Percentiles rank a stretch among this genome's conserved stretches.
Evolutionary conservation across 1,140 invertebrate genomes (phyloP).

Genomic region (Aplysia californica): DNA sequence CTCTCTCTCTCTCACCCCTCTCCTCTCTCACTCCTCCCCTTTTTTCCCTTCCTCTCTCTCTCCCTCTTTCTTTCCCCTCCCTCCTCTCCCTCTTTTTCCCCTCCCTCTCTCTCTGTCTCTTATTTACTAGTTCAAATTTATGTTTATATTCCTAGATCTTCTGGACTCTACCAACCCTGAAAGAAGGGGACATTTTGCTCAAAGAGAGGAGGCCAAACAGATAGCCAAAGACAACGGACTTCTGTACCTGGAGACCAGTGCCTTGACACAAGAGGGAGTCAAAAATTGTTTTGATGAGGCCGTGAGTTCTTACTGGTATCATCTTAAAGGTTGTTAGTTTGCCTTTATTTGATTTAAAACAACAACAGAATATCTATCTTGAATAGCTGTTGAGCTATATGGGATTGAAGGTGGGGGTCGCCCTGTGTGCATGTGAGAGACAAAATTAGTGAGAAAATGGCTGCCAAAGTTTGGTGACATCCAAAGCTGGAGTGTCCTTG

Average conservation of each 20-base stretch:
- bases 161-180: constrained; percentile 93
- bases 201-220: constrained; percentile 78
- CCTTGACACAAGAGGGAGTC: constrained; percentile 75
- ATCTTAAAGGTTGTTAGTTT: not conserved
- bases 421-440: not conserved
- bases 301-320: constrained; percentile 41
- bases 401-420: not conserved
- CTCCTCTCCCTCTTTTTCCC: not conserved
- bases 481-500: no score
- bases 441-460: not conserved
- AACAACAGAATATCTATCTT: not conserved
- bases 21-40: no score
- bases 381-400: not conserved
- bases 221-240: constrained; percentile 40
- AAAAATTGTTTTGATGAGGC: constrained; percentile 58
- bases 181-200: constrained; percentile 91
- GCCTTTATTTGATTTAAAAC: not conserved
- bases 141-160: constrained; percentile 57
- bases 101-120: no score
- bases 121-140: not conserved
- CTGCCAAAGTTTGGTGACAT: no score
- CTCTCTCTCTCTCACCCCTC: no score
- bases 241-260: constrained; percentile 52
- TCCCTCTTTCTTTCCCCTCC: no score
- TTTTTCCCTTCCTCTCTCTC: no score